phyloP scores from a whole-genome alignment of 2,797 vertebrate species.

The Carduelis carduelis region DNA sequence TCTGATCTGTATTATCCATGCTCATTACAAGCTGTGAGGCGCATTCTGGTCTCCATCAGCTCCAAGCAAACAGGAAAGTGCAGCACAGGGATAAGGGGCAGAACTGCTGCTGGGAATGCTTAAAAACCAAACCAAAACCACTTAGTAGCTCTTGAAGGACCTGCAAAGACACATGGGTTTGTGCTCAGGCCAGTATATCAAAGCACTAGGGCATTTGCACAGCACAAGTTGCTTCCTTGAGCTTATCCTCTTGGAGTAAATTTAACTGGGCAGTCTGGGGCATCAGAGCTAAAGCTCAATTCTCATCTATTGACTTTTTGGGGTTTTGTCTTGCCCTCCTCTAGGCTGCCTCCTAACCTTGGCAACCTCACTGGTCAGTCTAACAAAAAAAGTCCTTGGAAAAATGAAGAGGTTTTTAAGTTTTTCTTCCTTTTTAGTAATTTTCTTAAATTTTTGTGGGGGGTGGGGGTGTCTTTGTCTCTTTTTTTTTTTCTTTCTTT shows the following conservation, averaged over 20 bases:
- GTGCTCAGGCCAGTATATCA: background rate
- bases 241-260: background rate
- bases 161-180: background rate
- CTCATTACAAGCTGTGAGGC: background rate
- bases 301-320: background rate
- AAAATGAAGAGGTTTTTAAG: background rate
- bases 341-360: background rate
- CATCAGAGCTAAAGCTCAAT: background rate
- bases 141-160: background rate
- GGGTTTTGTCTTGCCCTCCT: background rate
- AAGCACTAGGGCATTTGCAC: background rate
- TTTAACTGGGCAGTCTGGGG: background rate
- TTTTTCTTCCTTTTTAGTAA: background rate
- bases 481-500: no score
- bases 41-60: background rate
- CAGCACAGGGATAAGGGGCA: background rate
- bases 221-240: background rate
- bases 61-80: background rate
- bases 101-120: background rate
- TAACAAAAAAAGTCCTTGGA: background rate
- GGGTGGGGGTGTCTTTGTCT: no score
- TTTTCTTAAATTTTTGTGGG: background rate
- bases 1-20: constrained; percentile 33
- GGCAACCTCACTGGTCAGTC: background rate
- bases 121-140: background rate